Base-by-base conservation (phyloP, 2,113 vertebrate genomes). In the Ginglymostoma cirratum region DNA sequence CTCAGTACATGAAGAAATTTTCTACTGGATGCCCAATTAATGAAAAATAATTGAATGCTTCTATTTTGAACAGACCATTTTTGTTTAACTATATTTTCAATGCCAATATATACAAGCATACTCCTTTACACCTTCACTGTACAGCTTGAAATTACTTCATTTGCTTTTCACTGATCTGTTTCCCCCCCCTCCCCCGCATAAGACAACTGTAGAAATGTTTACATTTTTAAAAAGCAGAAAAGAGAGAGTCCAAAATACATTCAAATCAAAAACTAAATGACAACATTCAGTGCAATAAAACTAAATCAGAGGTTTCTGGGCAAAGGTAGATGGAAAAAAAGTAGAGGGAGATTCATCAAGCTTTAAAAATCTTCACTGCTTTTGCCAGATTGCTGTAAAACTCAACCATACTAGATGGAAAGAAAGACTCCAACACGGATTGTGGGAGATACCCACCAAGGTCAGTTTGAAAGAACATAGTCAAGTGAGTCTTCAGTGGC, bases 381-480 rank as follows among this genome's bases (percentile, higher is more conserved):
- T 98, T 98, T 96, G 96, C 96, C 94, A 99, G 97, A 97, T 99
- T 99, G 96, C 96, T 97, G 96, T 99, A 99, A 97, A 99, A 99
- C 42, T 97, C 97, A 0, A 97, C 96, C 98, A 99, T 99, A 97
- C 98, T 99, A 87, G 98, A 97, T 1, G 99, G 99, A 96, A 99
- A 99, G 98, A 99, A 99, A 5, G 99, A 98, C 96, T 99, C 99
- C 17, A 99, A 99, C 70, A 99, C 98, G 0, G 98, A 98, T 96
- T 98, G 98, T 0, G 99, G 99, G 87, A 99, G 98, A 95, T 98
- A 97, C 66, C 99, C 99, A 2, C 98, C 97, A 48, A 99, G 98
- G 96, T 99, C 99, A 0, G 99, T 99, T 97, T 99, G 99, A 97
- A 99, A 99, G 97, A 99, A 99, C 24, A 97, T 98, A 96, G 99